These are phyloP conservation scores for Heliconius charithonia DNA, from an alignment of 2,888 invertebrate species.

Conservation along the genomic window DNA sequence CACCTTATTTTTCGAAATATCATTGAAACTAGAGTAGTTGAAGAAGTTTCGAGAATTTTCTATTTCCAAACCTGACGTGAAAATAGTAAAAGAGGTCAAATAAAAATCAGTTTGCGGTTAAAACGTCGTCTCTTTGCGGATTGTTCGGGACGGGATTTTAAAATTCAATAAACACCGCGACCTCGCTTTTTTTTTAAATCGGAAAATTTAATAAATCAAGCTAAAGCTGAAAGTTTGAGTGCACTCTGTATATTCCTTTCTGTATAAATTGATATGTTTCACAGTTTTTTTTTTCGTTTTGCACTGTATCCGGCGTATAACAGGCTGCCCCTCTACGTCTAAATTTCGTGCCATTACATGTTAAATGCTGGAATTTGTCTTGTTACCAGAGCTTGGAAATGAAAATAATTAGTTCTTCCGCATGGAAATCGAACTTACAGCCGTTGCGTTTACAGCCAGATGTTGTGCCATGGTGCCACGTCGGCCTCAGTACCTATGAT, in stretches of 20 bases:
- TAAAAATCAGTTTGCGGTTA: constrained; percentile 25
- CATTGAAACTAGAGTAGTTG: constrained; percentile 30
- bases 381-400: too few species aligned
- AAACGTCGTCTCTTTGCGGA: constrained; percentile 29
- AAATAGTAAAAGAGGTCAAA: constrained; percentile 31
- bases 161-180: constrained; percentile 43
- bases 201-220: constrained; percentile 33
- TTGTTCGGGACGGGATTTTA: constrained; percentile 39
- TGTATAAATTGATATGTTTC: background rate
- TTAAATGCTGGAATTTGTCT: too few species aligned
- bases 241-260: constrained; percentile 10
- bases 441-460: background rate
- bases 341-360: background rate
- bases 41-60: constrained; percentile 30
- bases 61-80: constrained; percentile 30
- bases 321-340: background rate
- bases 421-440: background rate
- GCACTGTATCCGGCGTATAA: background rate
- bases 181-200: constrained; percentile 31
- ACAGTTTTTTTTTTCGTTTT: background rate
- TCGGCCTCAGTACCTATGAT: background rate
- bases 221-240: constrained; percentile 25
- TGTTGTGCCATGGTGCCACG: background rate
- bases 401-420: background rate
- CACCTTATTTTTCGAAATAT: constrained; percentile 33